These are phyloP conservation scores for Cryptophagus acutangulus DNA, from an alignment of 2,888 invertebrate species.

Conservation along the genomic window DNA sequence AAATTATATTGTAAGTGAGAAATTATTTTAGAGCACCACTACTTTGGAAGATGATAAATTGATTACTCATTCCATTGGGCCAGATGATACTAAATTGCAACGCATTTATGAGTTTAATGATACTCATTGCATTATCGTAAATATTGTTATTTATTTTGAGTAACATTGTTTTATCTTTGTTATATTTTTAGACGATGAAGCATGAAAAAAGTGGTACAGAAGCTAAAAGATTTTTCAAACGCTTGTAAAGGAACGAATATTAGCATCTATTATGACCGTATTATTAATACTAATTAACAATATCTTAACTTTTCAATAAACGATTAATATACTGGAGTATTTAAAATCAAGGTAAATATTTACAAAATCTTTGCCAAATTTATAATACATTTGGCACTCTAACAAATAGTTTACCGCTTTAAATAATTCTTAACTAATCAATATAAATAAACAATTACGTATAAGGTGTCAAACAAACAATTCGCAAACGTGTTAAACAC, in stretches of 20 bases:
- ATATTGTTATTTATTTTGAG: slow-evolving; percentile 13
- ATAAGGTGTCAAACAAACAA: too few relatives aligned
- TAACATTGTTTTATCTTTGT: slow-evolving; percentile 5
- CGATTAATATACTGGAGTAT: too few relatives aligned
- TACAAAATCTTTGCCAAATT: too few relatives aligned
- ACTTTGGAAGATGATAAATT: slow-evolving; percentile 52
- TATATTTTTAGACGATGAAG: slow-evolving; percentile 53
- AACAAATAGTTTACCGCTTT: too few relatives aligned
- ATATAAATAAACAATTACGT: too few relatives aligned
- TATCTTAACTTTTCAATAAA: too few relatives aligned
- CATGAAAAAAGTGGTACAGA: slow-evolving; percentile 52
- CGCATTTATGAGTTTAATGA: slow-evolving; percentile 48
- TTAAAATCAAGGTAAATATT: too few relatives aligned
- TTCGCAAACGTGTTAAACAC: too few relatives aligned
- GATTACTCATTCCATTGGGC: slow-evolving; percentile 44
- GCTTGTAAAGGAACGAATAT: slow-evolving; percentile 41
- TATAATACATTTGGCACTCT: too few relatives aligned
- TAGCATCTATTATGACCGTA: too few relatives aligned
- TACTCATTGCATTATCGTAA: slow-evolving; percentile 36
- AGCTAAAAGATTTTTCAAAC: slow-evolving; percentile 56
- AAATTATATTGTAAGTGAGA: not conserved
- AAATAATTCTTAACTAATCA: too few relatives aligned
- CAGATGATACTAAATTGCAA: slow-evolving; percentile 42
- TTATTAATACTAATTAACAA: too few relatives aligned
- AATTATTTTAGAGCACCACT: slow-evolving; percentile 53